Evolutionary conservation across 2,113 vertebrate species (phyloP).

Genomic region (Tupaia tana): DNA sequence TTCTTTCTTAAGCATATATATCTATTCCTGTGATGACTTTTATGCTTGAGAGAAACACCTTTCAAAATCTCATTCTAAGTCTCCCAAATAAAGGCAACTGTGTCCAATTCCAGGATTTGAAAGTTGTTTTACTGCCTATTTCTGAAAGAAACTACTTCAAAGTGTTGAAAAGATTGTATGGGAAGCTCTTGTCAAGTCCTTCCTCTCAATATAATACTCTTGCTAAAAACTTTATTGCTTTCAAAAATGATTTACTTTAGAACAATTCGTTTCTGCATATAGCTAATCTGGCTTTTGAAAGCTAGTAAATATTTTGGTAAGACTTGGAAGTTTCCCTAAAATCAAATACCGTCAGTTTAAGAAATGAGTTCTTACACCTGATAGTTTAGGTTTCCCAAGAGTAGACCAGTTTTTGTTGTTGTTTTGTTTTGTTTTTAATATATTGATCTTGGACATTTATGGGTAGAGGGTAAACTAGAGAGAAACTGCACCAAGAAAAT

Average conservation of each 20-base stretch:
- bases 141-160: not conserved
- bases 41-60: not conserved
- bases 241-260: not conserved
- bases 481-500: not conserved
- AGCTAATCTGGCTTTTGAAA: not conserved
- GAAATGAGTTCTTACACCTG: not conserved
- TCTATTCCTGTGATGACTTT: not conserved
- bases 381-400: not conserved
- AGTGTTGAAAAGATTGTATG: not conserved
- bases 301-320: not conserved
- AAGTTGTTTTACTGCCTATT: not conserved
- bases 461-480: not conserved
- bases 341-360: conserved; percentile 20
- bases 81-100: not conserved
- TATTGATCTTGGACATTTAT: not conserved
- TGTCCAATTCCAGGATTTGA: not conserved
- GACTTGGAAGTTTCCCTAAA: not conserved
- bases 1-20: too few species aligned
- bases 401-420: not conserved
- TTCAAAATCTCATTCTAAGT: not conserved
- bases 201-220: not conserved
- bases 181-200: not conserved
- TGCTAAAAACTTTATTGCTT: not conserved
- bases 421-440: not conserved
- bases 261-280: not conserved